Conservation (phyloP, 64 coral and sea anemone genomes). For the Actinia tenebrosa region DNA sequence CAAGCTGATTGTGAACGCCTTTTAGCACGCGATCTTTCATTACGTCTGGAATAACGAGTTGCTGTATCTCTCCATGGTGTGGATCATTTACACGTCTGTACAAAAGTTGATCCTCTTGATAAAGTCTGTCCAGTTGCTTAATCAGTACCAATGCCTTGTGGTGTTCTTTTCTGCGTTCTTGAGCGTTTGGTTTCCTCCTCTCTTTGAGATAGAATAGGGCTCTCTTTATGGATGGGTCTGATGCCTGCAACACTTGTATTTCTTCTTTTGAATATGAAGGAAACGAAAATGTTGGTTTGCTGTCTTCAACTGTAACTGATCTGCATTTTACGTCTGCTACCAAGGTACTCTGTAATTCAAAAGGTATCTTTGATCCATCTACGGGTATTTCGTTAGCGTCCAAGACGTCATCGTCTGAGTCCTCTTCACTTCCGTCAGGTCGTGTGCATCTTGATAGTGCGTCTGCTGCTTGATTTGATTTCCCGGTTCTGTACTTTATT, state of each 20-base stretch:
- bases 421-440: neutral
- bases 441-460: neutral
- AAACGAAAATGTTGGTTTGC: neutral
- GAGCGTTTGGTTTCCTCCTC: no score
- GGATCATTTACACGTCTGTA: conserved; percentile 37
- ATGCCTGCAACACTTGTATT: neutral
- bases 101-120: neutral
- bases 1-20: conserved; percentile 22
- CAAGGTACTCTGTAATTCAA: conserved; percentile 2
- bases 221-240: no score
- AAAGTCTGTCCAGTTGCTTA: no score
- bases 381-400: neutral
- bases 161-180: no score
- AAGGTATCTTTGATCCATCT: neutral
- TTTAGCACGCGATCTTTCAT: conserved; percentile 24
- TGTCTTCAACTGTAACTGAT: neutral
- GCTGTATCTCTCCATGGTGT: conserved; percentile 13
- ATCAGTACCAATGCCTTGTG: no score
- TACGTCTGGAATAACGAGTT: conserved; percentile 4
- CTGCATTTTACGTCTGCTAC: neutral
- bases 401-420: neutral
- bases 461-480: no score
- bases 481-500: neutral
- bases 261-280: conserved; percentile 4
- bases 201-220: no score